Percentiles rank a stretch among this genome's conserved stretches.
phyloP scores from a whole-genome alignment of 2,888 invertebrate genomes.

The Caenorhabditis becei region DNA sequence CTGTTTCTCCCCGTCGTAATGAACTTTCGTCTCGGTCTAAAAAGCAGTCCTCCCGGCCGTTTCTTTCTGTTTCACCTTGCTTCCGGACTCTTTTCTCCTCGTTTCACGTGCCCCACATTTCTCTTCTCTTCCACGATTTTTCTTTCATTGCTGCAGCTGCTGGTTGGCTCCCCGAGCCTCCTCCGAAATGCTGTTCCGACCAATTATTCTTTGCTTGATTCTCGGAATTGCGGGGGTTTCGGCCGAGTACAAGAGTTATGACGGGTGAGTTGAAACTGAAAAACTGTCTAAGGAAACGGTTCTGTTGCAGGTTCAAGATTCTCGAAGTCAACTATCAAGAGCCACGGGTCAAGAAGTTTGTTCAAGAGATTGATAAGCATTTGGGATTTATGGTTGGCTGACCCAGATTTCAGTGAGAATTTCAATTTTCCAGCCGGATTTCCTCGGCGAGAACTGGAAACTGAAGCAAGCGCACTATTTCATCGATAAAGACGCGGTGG shows the following conservation, averaged over 20 bases:
- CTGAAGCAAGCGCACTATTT: slow-evolving; percentile 53
- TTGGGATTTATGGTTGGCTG: slow-evolving; percentile 52
- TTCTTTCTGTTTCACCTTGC: background rate
- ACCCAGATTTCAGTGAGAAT: background rate
- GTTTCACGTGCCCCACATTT: slow-evolving; percentile 6
- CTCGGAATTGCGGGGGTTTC: background rate
- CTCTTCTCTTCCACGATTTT: slow-evolving; percentile 18
- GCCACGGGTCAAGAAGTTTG: slow-evolving; percentile 31
- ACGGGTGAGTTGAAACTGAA: slow-evolving; percentile 16
- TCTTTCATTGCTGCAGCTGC: slow-evolving; percentile 1
- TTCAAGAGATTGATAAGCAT: slow-evolving; percentile 51
- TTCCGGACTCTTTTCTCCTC: background rate
- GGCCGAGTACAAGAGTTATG: slow-evolving; percentile 38
- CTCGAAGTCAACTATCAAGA: slow-evolving; percentile 45
- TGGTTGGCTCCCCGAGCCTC: background rate
- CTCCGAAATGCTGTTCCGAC: slow-evolving; percentile 33
- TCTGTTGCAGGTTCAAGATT: slow-evolving; percentile 54
- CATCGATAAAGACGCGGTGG: slow-evolving; percentile 42
- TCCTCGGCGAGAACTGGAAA: slow-evolving; percentile 58
- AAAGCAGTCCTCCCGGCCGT: too few species aligned
- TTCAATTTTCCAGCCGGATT: slow-evolving; percentile 54
- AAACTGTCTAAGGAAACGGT: background rate
- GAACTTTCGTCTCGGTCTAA: background rate
- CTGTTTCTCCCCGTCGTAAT: background rate
- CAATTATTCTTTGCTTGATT: background rate